Base-by-base conservation (phyloP, 2,113 vertebrate species). In the Centrocercus urophasianus region DNA sequence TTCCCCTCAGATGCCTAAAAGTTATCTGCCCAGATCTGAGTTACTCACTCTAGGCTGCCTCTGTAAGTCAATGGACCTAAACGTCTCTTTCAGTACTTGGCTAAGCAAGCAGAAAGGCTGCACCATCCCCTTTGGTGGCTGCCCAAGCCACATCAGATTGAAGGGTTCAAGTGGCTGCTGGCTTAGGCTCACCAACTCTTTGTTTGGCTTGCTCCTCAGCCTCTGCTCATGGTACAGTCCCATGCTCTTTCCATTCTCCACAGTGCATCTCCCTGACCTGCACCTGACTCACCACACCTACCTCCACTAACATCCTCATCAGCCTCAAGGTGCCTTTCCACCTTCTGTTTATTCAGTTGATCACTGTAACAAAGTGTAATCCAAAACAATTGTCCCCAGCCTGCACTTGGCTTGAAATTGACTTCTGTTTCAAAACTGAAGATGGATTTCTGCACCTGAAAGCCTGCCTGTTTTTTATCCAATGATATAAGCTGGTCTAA, bases 341-440 rank as follows among this genome's bases (percentile, higher is more conserved):
- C 72, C 24, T 76, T 73, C 60, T 48, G 34, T 86, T 88, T 77
- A 21, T 77, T 73, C 63, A 89, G 0, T 67, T 70, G 50, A 73
- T 63, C 63, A 19, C 27, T 36, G 7, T 66, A 93, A 91, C 45
- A n/a, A 91, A 92, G 66, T 91, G 89, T 89, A 94, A 78, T 34
- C 63, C 61, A 38, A 87, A 89, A 48, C 85, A 77, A 77, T 50
- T 80, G 82, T 93, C 60, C 42, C 27, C 18, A 76, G 85, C 28
- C 47, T 67, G 38, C 17, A 25, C 4, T 61, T 71, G 38, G 42
- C 67, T 89, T 63, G 63, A 86, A 89, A 93, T 66, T 85, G 56
- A 27, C 60, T 88, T 88, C 57, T 83, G 13, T 75, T 93, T 87
- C 74, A 67, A 85, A 85, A 36, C 36, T 30, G 40, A 89, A 72